Evolutionary conservation across 2,113 vertebrate genomes (phyloP).

Genomic region (Boleophthalmus pectinirostris): DNA sequence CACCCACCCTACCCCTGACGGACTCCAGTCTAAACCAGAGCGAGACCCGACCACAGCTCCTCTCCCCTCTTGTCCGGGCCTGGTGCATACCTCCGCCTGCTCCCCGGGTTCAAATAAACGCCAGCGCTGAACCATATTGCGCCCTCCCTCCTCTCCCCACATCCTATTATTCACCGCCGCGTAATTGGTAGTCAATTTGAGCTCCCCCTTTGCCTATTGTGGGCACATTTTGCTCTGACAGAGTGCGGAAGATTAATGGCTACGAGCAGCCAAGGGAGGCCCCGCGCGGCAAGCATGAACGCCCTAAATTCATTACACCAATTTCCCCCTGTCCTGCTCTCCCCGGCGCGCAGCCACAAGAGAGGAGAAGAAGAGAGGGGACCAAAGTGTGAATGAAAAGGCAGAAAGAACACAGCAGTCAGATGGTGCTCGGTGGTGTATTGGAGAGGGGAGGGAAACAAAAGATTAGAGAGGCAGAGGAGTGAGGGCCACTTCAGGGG

Average conservation of each 20-base stretch:
- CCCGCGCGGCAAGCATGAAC: slow-evolving; percentile 80
- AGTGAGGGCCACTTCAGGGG: slow-evolving; percentile 40
- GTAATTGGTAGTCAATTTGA: slow-evolving; percentile 87
- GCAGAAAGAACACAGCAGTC: slow-evolving; percentile 69
- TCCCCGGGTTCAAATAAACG: slow-evolving; percentile 80
- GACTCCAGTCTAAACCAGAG: neutral
- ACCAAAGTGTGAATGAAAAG: slow-evolving; percentile 50
- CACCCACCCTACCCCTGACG: slow-evolving; percentile 17
- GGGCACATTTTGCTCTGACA: slow-evolving; percentile 84
- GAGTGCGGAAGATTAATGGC: slow-evolving; percentile 87
- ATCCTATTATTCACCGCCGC: slow-evolving; percentile 84
- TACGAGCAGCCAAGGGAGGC: slow-evolving; percentile 78
- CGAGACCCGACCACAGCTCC: too few relatives aligned
- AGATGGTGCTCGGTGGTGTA: slow-evolving; percentile 66
- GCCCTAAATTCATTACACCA: slow-evolving; percentile 87
- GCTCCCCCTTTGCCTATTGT: slow-evolving; percentile 84
- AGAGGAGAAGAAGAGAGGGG: slow-evolving; percentile 40
- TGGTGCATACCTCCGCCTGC: slow-evolving; percentile 56
- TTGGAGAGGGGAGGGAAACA: slow-evolving; percentile 60
- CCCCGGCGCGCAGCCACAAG: slow-evolving; percentile 65
- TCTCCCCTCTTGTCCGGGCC: slow-evolving; percentile 65
- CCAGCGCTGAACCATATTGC: slow-evolving; percentile 78
- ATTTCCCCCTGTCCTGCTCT: slow-evolving; percentile 81
- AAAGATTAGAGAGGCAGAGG: slow-evolving; percentile 55
- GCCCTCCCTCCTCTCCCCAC: slow-evolving; percentile 68